phyloP scores from a whole-genome alignment of 2,113 vertebrate genomes.

The Emydura subglobosa region DNA sequence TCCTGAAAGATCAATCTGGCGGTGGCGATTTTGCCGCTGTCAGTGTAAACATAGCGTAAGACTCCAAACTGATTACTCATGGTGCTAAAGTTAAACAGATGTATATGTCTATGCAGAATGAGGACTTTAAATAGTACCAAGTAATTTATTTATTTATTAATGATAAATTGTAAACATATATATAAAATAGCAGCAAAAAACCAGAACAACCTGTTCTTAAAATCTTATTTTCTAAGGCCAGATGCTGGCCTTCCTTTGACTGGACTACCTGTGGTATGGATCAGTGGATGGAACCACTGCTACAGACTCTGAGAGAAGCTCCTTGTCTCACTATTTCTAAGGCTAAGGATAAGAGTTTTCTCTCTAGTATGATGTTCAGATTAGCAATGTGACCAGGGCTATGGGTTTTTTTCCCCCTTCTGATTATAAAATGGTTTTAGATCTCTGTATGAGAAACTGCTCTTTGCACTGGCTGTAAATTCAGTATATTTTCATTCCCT shows the following conservation, averaged over 20 bases:
- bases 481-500: constrained; percentile 13
- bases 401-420: not conserved
- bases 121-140: not conserved
- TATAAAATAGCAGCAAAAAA: not conserved
- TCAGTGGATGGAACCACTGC: not conserved
- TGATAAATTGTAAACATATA: not conserved
- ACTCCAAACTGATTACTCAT: not conserved
- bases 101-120: not conserved
- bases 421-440: not conserved
- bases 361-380: not conserved
- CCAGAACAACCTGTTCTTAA: not conserved
- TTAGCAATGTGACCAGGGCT: not conserved
- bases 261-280: not conserved
- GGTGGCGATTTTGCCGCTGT: too few relatives aligned
- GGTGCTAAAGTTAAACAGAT: not conserved
- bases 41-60: too few relatives aligned
- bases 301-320: not conserved
- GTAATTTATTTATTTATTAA: not conserved
- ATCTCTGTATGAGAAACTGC: not conserved
- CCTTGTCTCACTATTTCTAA: not conserved
- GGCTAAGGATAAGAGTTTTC: not conserved
- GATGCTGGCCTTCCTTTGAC: not conserved
- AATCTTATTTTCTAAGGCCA: not conserved
- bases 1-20: too few relatives aligned
- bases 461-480: not conserved